Conservation (phyloP, 2,888 invertebrate species). For the Merodon equestris region DNA sequence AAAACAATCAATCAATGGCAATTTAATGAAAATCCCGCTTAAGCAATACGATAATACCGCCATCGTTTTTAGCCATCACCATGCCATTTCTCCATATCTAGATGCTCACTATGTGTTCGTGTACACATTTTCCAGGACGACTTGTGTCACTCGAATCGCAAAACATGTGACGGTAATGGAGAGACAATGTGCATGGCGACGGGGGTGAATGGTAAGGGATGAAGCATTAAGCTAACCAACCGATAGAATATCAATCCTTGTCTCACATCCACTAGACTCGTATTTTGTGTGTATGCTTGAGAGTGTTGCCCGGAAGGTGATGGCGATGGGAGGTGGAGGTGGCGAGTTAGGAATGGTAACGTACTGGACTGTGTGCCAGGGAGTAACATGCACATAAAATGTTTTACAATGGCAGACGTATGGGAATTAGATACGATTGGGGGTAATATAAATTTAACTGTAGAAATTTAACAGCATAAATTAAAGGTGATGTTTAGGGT, state of each 20-base stretch:
- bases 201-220: slow-evolving; percentile 21
- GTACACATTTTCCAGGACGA: slow-evolving; percentile 46
- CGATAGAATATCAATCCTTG: slow-evolving; percentile 68
- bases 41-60: slow-evolving; percentile 36
- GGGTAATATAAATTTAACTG: slow-evolving; percentile 58
- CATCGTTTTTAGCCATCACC: slow-evolving; percentile 6
- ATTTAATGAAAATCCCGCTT: slow-evolving; percentile 65
- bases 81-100: background rate
- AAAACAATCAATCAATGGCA: slow-evolving; percentile 66
- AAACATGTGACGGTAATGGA: slow-evolving; percentile 60
- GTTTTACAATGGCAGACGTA: slow-evolving; percentile 66
- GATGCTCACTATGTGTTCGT: slow-evolving; percentile 19
- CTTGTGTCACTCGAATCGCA: slow-evolving; percentile 68
- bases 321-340: background rate
- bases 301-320: background rate
- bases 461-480: slow-evolving; percentile 61
- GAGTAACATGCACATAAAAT: slow-evolving; percentile 65
- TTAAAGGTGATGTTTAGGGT: slow-evolving; percentile 46
- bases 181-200: slow-evolving; percentile 26
- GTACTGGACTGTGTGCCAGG: slow-evolving; percentile 20
- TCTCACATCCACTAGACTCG: slow-evolving; percentile 13
- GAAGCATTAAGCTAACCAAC: slow-evolving; percentile 58
- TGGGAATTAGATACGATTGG: slow-evolving; percentile 61
- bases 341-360: too few species aligned
- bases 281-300: slow-evolving; percentile 2